phyloP scores from a whole-genome alignment of 2,113 vertebrate genomes.

The Pelobates fuscus region DNA sequence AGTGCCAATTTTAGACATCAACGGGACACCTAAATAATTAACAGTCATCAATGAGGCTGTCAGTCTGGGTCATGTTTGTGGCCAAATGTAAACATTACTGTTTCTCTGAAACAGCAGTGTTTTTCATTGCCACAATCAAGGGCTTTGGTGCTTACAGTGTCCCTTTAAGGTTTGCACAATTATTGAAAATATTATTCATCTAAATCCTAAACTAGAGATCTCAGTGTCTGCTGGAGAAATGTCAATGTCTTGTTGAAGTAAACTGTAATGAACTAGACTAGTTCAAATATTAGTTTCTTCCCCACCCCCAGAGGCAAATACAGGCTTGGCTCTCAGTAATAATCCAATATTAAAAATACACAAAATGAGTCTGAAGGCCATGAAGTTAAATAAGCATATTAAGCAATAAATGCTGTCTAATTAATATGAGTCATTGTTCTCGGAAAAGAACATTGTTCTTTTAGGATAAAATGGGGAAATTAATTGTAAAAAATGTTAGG shows the following conservation, averaged over 20 bases:
- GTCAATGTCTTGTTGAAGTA: not conserved
- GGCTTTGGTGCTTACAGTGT: no score
- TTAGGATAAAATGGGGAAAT: conserved; percentile 51
- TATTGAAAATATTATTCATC: not conserved
- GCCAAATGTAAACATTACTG: no score
- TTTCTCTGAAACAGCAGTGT: no score
- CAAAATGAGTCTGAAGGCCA: conserved; percentile 55
- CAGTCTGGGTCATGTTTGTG: no score
- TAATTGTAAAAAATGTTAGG: conserved; percentile 55
- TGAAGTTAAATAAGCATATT: conserved; percentile 53
- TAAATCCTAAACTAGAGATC: not conserved
- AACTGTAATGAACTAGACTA: not conserved
- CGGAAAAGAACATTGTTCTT: conserved; percentile 54
- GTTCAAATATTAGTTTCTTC: conserved; percentile 21
- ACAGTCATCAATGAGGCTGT: no score
- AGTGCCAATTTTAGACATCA: no score
- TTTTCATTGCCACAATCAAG: no score
- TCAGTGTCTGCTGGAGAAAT: not conserved
- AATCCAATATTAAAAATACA: conserved; percentile 49
- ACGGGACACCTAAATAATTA: no score
- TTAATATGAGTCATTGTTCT: conserved; percentile 61
- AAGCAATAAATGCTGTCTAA: conserved; percentile 58
- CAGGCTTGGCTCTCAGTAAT: not conserved
- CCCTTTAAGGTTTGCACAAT: no score
- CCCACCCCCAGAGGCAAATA: conserved; percentile 7